Percentiles rank a stretch among this genome's conserved stretches.
phyloP scores from a whole-genome alignment of 2,113 vertebrate genomes.

The Nothoprocta perdicaria region DNA sequence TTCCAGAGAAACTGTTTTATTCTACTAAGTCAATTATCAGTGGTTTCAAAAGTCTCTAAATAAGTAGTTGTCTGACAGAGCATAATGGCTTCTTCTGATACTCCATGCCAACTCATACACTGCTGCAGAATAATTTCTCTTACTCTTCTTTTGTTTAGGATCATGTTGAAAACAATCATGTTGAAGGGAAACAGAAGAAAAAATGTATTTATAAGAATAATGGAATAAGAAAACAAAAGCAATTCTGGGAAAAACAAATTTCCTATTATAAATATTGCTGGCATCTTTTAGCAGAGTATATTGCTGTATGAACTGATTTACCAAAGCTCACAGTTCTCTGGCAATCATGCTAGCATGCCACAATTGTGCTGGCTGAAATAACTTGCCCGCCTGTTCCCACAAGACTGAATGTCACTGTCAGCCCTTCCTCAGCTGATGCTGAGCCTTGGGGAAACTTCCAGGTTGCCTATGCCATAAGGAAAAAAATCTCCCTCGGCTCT shows the following conservation, averaged over 20 bases:
- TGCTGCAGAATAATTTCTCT: constrained; percentile 60
- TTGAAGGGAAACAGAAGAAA: constrained; percentile 62
- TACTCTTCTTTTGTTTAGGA: constrained; percentile 53
- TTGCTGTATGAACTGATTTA: background rate
- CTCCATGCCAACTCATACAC: constrained; percentile 47
- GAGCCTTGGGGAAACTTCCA: constrained; percentile 37
- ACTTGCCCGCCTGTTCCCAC: background rate
- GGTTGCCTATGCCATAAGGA: background rate
- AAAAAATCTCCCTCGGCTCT: background rate
- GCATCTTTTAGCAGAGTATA: background rate
- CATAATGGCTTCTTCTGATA: constrained; percentile 63
- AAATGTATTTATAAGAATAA: background rate
- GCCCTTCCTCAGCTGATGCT: constrained; percentile 2
- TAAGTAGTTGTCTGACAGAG: constrained; percentile 68
- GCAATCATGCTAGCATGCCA: background rate
- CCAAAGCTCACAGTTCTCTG: background rate
- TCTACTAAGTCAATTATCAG: constrained; percentile 64
- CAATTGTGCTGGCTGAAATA: constrained; percentile 10
- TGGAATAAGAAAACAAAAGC: constrained; percentile 33
- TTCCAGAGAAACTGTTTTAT: constrained; percentile 61
- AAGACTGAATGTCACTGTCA: background rate
- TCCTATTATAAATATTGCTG: constrained; percentile 23
- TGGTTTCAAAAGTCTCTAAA: constrained; percentile 67
- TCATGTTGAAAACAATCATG: constrained; percentile 57
- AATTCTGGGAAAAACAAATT: constrained; percentile 30